Evolutionary conservation across 23 tunicate genomes (phyloP).

Genomic region (Halocynthia roretzi): DNA sequence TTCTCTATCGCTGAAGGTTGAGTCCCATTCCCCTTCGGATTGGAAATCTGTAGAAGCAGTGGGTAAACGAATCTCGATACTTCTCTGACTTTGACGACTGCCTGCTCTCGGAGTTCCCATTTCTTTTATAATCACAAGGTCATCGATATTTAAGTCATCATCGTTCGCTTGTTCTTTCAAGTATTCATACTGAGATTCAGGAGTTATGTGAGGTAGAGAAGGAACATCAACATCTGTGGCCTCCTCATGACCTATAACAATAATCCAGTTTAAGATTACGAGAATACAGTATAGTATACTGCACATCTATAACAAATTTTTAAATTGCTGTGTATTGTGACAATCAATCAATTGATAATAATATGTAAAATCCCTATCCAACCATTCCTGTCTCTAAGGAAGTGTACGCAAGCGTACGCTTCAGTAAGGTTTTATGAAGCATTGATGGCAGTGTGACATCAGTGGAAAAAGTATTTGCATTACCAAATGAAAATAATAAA

Average conservation of each 20-base stretch:
- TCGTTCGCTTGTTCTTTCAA: not conserved
- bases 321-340: too few species aligned
- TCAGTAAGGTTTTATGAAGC: too few species aligned
- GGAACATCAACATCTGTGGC: constrained; percentile 26
- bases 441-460: too few species aligned
- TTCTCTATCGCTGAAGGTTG: constrained; percentile 19
- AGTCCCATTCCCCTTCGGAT: constrained; percentile 13
- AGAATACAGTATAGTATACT: too few species aligned
- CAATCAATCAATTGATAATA: too few species aligned
- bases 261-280: not conserved
- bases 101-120: constrained; percentile 18
- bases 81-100: constrained; percentile 28
- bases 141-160: constrained; percentile 1
- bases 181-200: constrained; percentile 4
- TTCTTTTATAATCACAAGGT: constrained; percentile 21
- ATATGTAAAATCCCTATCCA: too few species aligned
- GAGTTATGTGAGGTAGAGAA: constrained; percentile 9
- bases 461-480: too few species aligned
- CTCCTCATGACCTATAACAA: constrained; percentile 7
- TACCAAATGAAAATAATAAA: too few species aligned
- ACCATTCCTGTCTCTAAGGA: too few species aligned
- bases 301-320: too few species aligned
- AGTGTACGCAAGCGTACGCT: too few species aligned
- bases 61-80: constrained; percentile 24
- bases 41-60: constrained; percentile 26